Evolutionary conservation across 2,888 invertebrate species (phyloP), one percentile per base, ranked within the genome.

Genomic region (Cryptocephalus moraei): DNA sequence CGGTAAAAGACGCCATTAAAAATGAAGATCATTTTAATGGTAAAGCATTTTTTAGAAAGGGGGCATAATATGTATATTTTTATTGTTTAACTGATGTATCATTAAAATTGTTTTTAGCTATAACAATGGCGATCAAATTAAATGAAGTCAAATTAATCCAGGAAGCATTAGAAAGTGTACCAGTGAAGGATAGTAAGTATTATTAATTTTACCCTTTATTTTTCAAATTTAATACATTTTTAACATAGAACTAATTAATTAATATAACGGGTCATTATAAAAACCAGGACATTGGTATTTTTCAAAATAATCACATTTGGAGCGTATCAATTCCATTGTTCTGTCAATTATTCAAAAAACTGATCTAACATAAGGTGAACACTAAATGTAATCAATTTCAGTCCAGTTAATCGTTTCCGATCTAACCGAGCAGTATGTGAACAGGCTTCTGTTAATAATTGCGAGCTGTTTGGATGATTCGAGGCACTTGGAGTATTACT

Each of bases 401-500:
- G 94, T 95, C 61, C 80, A 81, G 56, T 71, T 93, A 45, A 82
- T 90, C 39, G 77, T 83, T 13, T 67, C 75, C 1, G 76, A 75
- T 48, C 69, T 97, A 41, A 82, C 90, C 1, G 78, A 82, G 9
- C 75, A 82, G 49, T 94, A 89, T 67, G 74, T 85, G 0, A 85
- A 87, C 62, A 80, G 86, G 33, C 69, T 91, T 22, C 71, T 95
- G 10, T 73, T 75, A 49, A 83, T 84, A 56, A 62, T 93, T 36
- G 82, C 87, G 0, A 76, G 77, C 2, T 77, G 84, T 43, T 66
- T 96, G 14, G 91, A 90, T 57, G 76, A 75, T 33, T 86, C 91
- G 1, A 75, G 80, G 0, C 95, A 96, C 63, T 64, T 97, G 39
- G 91, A 96, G 62, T 94, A 91, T 64, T 89, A 96, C 64, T 72